Conservation (phyloP, 2,797 vertebrate genomes). For the Todus mexicanus region DNA sequence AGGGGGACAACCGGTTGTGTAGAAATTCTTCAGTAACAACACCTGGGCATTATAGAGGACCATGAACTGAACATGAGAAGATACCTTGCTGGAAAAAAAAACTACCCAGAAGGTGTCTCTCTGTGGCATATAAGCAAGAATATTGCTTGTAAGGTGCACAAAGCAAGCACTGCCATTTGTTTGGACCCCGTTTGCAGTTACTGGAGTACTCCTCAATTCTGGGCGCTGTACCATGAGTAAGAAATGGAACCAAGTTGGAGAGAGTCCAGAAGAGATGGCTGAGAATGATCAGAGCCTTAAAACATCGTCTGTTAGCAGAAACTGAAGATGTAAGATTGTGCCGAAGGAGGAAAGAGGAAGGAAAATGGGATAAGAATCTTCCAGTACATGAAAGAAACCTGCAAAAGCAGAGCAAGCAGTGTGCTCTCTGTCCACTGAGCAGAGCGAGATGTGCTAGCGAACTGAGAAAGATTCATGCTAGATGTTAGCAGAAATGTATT, state of each 20-base stretch:
- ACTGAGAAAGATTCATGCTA: background rate
- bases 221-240: background rate
- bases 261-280: background rate
- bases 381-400: background rate
- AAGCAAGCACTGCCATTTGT: background rate
- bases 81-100: background rate
- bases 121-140: background rate
- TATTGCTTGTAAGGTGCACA: background rate
- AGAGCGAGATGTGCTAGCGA: background rate
- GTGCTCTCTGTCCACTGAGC: background rate
- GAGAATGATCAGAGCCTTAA: background rate
- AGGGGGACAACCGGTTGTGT: accelerated
- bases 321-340: background rate
- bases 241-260: background rate
- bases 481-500: background rate
- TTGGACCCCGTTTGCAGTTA: background rate
- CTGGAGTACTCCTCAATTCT: background rate
- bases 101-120: background rate
- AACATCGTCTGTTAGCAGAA: background rate
- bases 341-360: background rate
- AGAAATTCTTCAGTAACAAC: background rate
- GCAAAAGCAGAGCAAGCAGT: background rate
- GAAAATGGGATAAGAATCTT: background rate
- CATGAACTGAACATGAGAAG: background rate
- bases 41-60: background rate